These are phyloP conservation scores for Hymenochirus boettgeri DNA, from an alignment of 2,113 vertebrate species.

Conservation along the genomic window DNA sequence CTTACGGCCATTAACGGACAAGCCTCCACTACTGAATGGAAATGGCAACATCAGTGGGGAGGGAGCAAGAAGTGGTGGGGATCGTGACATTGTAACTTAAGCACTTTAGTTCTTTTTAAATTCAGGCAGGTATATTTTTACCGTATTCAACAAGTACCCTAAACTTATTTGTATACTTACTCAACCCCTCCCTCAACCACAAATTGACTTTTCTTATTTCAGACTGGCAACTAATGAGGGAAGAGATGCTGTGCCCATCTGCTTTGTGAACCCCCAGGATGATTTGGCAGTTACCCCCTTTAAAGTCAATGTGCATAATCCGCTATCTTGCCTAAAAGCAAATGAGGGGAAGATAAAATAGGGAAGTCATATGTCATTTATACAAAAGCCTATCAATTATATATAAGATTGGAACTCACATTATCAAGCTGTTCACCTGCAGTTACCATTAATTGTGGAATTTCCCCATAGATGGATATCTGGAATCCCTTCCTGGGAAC, in stretches of 20 bases:
- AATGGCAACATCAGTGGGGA: no score
- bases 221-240: conserved; percentile 1
- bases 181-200: conserved; percentile 6
- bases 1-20: no score
- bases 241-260: background rate
- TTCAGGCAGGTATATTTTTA: no score
- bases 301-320: conserved; percentile 7
- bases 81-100: no score
- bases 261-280: background rate
- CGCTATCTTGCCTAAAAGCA: conserved; percentile 17
- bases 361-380: background rate
- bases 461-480: conserved; percentile 6
- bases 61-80: no score
- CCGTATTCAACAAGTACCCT: no score
- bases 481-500: conserved; percentile 6
- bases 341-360: background rate
- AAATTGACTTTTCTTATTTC: background rate
- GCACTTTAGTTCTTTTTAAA: no score
- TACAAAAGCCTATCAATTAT: background rate
- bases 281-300: background rate
- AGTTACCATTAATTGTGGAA: conserved; percentile 9
- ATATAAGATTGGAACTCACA: background rate
- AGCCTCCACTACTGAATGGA: no score
- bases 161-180: background rate
- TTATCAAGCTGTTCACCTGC: conserved; percentile 13